Base-by-base conservation (phyloP, 2,888 invertebrate genomes). In the Willowsia nigromaculata region DNA sequence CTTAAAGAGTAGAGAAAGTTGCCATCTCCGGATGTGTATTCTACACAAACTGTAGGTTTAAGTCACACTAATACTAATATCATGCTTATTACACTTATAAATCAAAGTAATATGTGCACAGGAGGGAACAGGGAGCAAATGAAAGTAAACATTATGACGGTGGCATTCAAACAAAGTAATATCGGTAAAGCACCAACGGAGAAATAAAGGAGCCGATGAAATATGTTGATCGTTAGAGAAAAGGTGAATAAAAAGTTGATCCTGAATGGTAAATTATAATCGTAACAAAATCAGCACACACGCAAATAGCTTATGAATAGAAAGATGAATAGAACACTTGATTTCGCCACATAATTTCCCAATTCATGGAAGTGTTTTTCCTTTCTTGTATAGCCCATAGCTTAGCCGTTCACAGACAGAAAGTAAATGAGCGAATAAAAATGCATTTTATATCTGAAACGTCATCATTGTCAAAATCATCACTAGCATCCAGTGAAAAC, bases 131-230 rank as follows among this genome's bases (percentile, higher is more conserved):
- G 22, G 25, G 0, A 47, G 43, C 43, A 25, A 47, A 76, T 76
- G 71, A 40, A 74, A 76, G 7, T 76, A 62, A 62, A 62, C 30
- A 30, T 62, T 33, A 62, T 71, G n/a, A 71, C 43, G 30, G 74
- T 76, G 74, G 50, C 47, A 76, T 47, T 76, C 74, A 50, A 27
- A 71, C 40, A 71, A 18, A 11, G 18, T 68, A 18, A 68, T 18
- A 68, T 30, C n/a, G 27, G 1, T 15, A n/a, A 62, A 62, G 13
- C 53, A 18, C 18, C n/a, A 53, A 53, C 13, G 25, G 22, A n/a
- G 33, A 65, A 1, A n/a, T 6, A 65, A 33, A 27, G 15, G 18
- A 30, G n/a, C n/a, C 37, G n/a, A 15, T 65, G 33, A 37, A 65
- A 33, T 33, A 59, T 27, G 25, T 59, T 59, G 11, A 27, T 59